These are phyloP conservation scores for Cephus pygmeus DNA, from an alignment of 2,888 invertebrate genomes.

Conservation along the genomic window DNA sequence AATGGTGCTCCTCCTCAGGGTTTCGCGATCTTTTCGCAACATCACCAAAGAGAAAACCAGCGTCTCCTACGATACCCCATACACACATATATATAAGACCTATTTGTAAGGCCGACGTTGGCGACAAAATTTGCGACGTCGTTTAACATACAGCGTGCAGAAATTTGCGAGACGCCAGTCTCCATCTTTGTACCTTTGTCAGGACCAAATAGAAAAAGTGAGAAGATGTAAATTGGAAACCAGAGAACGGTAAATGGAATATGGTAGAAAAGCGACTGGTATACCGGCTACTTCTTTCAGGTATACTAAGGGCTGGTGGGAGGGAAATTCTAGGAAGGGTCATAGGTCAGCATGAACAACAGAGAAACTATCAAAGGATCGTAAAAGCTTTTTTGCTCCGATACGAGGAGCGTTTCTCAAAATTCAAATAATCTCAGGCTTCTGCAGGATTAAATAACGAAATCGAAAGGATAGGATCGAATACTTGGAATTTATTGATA, in stretches of 20 bases:
- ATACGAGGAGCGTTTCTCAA: background rate
- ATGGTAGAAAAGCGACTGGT: background rate
- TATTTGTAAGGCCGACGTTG: conserved; percentile 44
- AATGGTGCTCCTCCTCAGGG: conserved; percentile 41
- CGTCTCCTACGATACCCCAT: conserved; percentile 17
- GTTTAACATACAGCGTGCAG: conserved; percentile 13
- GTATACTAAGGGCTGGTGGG: background rate
- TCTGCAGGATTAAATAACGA: background rate
- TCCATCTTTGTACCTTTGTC: background rate
- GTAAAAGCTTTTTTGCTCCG: background rate
- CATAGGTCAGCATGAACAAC: background rate
- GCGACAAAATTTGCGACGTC: conserved; percentile 32
- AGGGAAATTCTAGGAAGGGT: background rate
- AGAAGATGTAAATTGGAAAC: background rate
- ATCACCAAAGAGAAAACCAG: background rate
- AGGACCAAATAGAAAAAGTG: background rate
- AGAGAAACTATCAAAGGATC: background rate
- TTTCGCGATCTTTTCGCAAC: background rate
- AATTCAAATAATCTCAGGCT: background rate
- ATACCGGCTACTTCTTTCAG: background rate
- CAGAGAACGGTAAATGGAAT: background rate
- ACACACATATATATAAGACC: conserved; percentile 30
- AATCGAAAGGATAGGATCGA: background rate
- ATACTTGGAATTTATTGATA: background rate
- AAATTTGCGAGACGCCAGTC: conserved; percentile 18